Conservation (phyloP, 2,113 vertebrate species). For the Columbina picui region DNA sequence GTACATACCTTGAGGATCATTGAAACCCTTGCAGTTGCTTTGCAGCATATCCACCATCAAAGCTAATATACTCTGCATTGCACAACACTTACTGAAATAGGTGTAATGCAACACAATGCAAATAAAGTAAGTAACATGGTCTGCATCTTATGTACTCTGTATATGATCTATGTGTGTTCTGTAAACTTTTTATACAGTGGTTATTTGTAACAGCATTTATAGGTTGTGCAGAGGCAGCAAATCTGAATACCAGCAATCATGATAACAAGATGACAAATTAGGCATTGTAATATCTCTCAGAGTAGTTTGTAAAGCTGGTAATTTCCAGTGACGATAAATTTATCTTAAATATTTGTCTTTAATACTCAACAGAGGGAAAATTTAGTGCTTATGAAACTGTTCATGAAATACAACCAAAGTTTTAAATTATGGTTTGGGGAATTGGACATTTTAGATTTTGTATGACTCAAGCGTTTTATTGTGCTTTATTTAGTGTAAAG, state of each 20-base stretch:
- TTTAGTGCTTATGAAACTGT: not conserved
- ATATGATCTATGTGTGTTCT: slow-evolving; percentile 76
- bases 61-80: slow-evolving; percentile 15
- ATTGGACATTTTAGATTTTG: not conserved
- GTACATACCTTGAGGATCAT: slow-evolving; percentile 80
- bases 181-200: slow-evolving; percentile 62
- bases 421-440: slow-evolving; percentile 8
- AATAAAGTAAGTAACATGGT: slow-evolving; percentile 13
- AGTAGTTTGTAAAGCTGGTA: slow-evolving; percentile 12
- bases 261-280: not conserved
- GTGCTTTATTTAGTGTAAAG: slow-evolving; percentile 37
- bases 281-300: not conserved
- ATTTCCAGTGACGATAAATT: not conserved
- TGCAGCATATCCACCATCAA: not conserved
- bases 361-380: not conserved
- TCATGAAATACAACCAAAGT: not conserved
- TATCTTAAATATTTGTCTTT: slow-evolving; percentile 2
- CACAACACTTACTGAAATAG: slow-evolving; percentile 11
- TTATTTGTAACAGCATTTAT: slow-evolving; percentile 52
- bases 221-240: slow-evolving; percentile 38
- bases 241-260: not conserved
- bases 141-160: slow-evolving; percentile 80
- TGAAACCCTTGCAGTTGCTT: slow-evolving; percentile 47
- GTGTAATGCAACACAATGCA: not conserved
- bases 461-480: not conserved